A percentile compares a stretch with the other conserved stretches of the same genome.
phyloP scores from a whole-genome alignment of 2,797 vertebrate genomes.

The Coreius guichenoti region DNA sequence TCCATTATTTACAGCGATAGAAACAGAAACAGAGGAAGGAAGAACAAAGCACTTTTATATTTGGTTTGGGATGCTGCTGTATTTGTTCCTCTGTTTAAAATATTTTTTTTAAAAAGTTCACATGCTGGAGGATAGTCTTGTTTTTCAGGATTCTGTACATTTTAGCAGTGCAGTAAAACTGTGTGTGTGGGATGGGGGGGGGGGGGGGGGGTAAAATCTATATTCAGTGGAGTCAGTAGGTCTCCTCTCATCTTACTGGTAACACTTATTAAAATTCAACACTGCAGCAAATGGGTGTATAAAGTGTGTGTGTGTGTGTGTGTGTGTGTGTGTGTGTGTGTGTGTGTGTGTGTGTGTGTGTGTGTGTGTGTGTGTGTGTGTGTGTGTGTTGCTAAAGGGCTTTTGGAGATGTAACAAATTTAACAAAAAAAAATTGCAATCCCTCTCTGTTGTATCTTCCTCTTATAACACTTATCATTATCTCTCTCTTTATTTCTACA shows the following conservation, averaged over 20 bases:
- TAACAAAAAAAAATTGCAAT: too few relatives aligned
- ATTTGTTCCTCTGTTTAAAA: slow-evolving; percentile 7
- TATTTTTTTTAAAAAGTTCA: background rate
- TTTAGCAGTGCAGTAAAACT: slow-evolving; percentile 14
- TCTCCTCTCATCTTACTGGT: slow-evolving; percentile 51
- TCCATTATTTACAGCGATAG: slow-evolving; percentile 45
- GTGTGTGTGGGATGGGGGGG: background rate
- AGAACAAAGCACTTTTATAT: slow-evolving; percentile 39
- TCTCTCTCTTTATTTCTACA: background rate
- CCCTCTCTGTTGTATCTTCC: background rate
- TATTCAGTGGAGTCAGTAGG: slow-evolving; percentile 60
- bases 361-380: background rate
- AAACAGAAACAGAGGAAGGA: slow-evolving; percentile 35
- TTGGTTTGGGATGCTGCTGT: background rate
- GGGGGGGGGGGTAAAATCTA: slow-evolving; percentile 27
- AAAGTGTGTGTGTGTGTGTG: background rate
- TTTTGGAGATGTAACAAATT: background rate
- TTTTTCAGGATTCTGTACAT: slow-evolving; percentile 21
- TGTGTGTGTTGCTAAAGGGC: background rate
- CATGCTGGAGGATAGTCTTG: background rate
- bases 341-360: slow-evolving; percentile 13
- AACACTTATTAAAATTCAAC: slow-evolving; percentile 58
- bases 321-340: slow-evolving; percentile 15
- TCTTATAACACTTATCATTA: slow-evolving; percentile 1
- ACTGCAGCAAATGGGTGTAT: slow-evolving; percentile 49